Percentiles rank a stretch among this genome's conserved stretches.
These are phyloP conservation scores for Alauda arvensis DNA, from an alignment of 2,797 vertebrate species.

Conservation along the genomic window DNA sequence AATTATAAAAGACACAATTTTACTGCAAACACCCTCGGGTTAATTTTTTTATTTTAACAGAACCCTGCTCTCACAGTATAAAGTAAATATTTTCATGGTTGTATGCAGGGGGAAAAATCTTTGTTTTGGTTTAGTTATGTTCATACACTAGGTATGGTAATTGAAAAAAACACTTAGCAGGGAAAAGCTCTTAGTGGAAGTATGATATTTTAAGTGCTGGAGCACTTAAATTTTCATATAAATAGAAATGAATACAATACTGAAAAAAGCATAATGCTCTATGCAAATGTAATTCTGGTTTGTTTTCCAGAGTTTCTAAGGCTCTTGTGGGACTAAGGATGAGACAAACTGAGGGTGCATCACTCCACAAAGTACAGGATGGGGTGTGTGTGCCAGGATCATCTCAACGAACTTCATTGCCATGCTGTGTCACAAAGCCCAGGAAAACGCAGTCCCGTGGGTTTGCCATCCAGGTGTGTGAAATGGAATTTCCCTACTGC, in stretches of 20 bases:
- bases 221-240: neutral
- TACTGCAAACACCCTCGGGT: neutral
- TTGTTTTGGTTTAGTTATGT: conserved; percentile 7
- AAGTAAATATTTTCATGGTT: conserved; percentile 22
- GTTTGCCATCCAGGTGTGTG: neutral
- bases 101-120: neutral
- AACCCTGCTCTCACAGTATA: neutral
- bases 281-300: neutral
- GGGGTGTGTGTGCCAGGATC: neutral
- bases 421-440: neutral
- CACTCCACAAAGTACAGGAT: neutral
- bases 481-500: neutral
- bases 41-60: conserved; percentile 4
- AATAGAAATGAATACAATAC: neutral
- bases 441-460: neutral
- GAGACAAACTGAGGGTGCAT: neutral
- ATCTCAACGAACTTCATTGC: neutral
- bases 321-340: neutral
- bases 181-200: neutral
- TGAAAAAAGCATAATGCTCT: neutral
- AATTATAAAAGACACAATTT: conserved; percentile 31
- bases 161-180: neutral
- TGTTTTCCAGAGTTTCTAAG: neutral
- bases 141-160: neutral
- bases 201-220: neutral